Conservation (phyloP, 2,113 vertebrate genomes). For the Erinaceus europaeus region DNA sequence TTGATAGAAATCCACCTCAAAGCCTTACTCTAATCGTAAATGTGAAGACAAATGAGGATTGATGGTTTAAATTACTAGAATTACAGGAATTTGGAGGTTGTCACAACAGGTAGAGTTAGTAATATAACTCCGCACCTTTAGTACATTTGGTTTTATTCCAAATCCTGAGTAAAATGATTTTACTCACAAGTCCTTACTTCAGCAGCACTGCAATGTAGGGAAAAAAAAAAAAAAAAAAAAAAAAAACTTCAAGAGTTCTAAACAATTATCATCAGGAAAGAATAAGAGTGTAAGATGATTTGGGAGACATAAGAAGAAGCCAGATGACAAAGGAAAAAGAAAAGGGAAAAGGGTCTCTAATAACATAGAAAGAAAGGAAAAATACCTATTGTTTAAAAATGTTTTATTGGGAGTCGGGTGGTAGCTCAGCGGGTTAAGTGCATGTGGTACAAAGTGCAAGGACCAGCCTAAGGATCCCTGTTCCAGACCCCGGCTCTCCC, state of each 20-base stretch:
- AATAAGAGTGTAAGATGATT: fast-evolving
- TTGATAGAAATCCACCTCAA: neutral
- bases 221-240: too few relatives aligned
- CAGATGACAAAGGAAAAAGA: neutral
- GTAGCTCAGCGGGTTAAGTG: too few relatives aligned
- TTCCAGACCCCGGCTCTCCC: too few relatives aligned
- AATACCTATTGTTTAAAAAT: too few relatives aligned
- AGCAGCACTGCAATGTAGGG: too few relatives aligned
- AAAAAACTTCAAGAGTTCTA: too few relatives aligned
- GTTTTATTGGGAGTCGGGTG: too few relatives aligned
- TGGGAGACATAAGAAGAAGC: neutral
- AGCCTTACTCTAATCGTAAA: neutral
- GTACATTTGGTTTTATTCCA: neutral
- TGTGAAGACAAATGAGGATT: neutral
- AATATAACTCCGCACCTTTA: neutral
- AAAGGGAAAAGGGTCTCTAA: neutral
- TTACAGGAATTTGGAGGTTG: neutral
- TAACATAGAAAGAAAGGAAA: neutral
- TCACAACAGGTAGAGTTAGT: neutral
- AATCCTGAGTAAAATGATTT: neutral
- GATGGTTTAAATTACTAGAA: neutral
- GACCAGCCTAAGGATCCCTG: too few relatives aligned
- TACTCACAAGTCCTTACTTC: neutral
- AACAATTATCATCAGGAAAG: neutral
- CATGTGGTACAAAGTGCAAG: too few relatives aligned